phyloP scores from a whole-genome alignment of 2,888 invertebrate species.

The Brachylomia viminalis region DNA sequence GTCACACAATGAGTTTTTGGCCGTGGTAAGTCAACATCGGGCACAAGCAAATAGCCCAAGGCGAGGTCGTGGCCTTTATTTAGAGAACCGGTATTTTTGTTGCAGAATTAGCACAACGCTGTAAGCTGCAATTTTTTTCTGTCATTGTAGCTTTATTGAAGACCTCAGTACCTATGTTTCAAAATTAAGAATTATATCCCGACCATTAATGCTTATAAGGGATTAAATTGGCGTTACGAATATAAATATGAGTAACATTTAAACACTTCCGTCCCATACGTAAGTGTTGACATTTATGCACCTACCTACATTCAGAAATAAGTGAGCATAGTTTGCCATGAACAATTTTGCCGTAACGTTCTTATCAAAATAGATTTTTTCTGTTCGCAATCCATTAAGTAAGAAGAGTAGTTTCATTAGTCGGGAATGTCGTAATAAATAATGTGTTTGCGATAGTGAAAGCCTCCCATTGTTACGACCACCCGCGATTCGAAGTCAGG shows the following conservation, averaged over 20 bases:
- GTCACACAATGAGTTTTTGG: constrained; percentile 87
- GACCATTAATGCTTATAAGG: neutral
- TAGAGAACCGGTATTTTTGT: constrained; percentile 76
- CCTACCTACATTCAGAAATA: neutral
- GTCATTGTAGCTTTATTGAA: constrained; percentile 22
- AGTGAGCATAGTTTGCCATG: neutral
- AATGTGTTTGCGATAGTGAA: constrained; percentile 73
- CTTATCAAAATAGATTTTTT: constrained; percentile 11
- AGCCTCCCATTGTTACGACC: constrained; percentile 73
- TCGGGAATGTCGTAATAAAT: constrained; percentile 78
- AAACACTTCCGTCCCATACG: neutral
- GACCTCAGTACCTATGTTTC: neutral
- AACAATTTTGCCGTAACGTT: neutral
- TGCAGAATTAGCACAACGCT: constrained; percentile 71
- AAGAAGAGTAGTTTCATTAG: constrained; percentile 73
- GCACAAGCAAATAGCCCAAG: constrained; percentile 85
- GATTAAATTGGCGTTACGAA: neutral
- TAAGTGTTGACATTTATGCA: neutral
- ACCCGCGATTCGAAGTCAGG: constrained; percentile 62
- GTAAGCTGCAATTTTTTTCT: constrained; percentile 41
- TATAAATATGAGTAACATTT: neutral
- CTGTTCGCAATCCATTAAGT: constrained; percentile 12
- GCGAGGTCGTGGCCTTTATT: constrained; percentile 87
- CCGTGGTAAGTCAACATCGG: constrained; percentile 82
- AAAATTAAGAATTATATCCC: neutral